Conservation (phyloP, 2,113 vertebrate species). For the Aegotheles bennettii region DNA sequence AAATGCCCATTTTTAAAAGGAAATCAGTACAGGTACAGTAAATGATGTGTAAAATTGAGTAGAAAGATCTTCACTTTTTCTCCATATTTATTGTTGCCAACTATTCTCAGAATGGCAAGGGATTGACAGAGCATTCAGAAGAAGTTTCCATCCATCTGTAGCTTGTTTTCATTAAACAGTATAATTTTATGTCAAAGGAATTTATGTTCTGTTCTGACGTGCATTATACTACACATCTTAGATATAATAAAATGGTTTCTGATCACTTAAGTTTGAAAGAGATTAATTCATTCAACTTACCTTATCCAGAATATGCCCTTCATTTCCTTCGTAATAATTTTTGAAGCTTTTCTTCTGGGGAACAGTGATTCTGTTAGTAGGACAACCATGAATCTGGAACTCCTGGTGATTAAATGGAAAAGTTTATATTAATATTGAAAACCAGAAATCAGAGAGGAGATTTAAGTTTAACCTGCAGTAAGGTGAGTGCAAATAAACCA, state of each 20-base stretch:
- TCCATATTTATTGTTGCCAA: conserved; percentile 47
- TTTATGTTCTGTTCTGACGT: conserved; percentile 46
- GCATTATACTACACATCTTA: neutral
- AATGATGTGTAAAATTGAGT: conserved; percentile 64
- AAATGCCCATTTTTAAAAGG: conserved; percentile 21
- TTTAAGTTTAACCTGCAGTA: neutral
- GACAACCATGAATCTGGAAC: neutral
- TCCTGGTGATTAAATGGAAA: neutral
- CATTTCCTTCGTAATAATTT: neutral
- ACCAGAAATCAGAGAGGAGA: neutral
- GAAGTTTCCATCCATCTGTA: conserved; percentile 38
- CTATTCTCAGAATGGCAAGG: neutral
- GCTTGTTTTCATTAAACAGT: conserved; percentile 57
- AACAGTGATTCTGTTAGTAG: neutral
- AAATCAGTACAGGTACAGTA: neutral
- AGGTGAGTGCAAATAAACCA: neutral
- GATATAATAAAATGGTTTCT: conserved; percentile 42
- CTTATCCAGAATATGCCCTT: neutral
- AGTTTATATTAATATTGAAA: neutral
- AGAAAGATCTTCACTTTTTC: conserved; percentile 35
- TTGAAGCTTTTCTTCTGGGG: neutral
- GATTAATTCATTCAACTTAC: conserved; percentile 19
- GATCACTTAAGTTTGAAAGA: conserved; percentile 10
- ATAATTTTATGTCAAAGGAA: conserved; percentile 44
- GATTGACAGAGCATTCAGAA: conserved; percentile 39